A percentile compares a stretch with the other conserved stretches of the same genome.
Conservation (phyloP, 1,140 invertebrate species). For the Stegodyphus mimosarum region DNA sequence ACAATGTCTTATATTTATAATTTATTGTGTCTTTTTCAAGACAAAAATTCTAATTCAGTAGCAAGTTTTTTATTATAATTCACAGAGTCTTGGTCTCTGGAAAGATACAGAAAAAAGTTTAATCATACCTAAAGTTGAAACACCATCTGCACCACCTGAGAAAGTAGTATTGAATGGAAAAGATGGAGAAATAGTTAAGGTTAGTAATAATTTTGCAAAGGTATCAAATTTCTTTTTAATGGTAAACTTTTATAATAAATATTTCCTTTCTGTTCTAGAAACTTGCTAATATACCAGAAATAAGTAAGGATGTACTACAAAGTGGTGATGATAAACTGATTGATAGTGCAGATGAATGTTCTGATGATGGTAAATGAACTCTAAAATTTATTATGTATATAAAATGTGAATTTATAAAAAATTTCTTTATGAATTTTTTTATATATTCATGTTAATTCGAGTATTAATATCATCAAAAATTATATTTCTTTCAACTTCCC, state of each 20-base stretch:
- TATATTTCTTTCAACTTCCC: too few species aligned
- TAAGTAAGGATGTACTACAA: constrained; percentile 4
- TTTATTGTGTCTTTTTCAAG: too few species aligned
- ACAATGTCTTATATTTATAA: too few species aligned
- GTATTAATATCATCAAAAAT: too few species aligned
- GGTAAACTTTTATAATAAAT: background rate
- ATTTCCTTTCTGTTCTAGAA: constrained; percentile 1
- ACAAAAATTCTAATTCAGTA: too few species aligned
- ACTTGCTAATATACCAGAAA: constrained; percentile 21
- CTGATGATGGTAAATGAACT: constrained; percentile 16
- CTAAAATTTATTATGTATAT: background rate
- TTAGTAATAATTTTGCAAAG: background rate
- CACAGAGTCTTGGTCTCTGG: constrained; percentile 91
- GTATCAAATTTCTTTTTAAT: background rate
- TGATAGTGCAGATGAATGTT: constrained; percentile 33
- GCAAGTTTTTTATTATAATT: background rate
- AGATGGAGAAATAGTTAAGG: background rate
- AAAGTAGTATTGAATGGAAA: constrained; percentile 26
- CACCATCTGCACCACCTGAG: constrained; percentile 31
- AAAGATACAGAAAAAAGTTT: constrained; percentile 74
- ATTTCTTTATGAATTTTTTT: too few species aligned
- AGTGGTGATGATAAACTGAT: constrained; percentile 6
- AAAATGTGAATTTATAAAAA: too few species aligned
- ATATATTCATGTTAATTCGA: too few species aligned
- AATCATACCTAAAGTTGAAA: constrained; percentile 56